Percentiles rank a stretch among this genome's conserved stretches.
phyloP scores from a whole-genome alignment of 1,140 invertebrate species.

The Ceratoteleas bidentatus region DNA sequence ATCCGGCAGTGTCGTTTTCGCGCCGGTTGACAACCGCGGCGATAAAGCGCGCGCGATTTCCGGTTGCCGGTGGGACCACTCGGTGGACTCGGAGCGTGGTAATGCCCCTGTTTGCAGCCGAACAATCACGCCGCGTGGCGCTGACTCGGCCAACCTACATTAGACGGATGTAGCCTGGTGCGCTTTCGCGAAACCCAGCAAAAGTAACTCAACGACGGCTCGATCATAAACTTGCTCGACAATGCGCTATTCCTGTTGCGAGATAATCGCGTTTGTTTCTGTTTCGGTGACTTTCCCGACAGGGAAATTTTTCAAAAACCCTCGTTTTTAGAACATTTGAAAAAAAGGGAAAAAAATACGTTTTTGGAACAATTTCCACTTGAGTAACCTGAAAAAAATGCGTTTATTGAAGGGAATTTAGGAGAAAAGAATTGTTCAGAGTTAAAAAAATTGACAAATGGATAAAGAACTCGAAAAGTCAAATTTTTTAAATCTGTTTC shows the following conservation, averaged over 20 bases:
- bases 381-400: too few relatives aligned
- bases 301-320: too few relatives aligned
- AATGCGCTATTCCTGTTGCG: constrained; percentile 19
- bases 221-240: constrained; percentile 30
- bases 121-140: constrained; percentile 67
- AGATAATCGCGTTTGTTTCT: constrained; percentile 11
- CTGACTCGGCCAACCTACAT: constrained; percentile 68
- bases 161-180: constrained; percentile 65
- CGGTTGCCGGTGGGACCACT: constrained; percentile 27
- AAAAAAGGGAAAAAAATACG: too few relatives aligned
- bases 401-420: too few relatives aligned
- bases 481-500: too few relatives aligned
- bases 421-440: too few relatives aligned
- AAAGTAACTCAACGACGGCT: constrained; percentile 45
- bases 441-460: too few relatives aligned
- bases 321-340: too few relatives aligned
- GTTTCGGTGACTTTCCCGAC: constrained; percentile 6
- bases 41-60: constrained; percentile 54
- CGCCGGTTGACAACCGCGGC: constrained; percentile 15
- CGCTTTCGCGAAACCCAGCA: constrained; percentile 54
- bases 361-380: too few relatives aligned
- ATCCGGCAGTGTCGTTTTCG: constrained; percentile 15
- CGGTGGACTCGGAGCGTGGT: constrained; percentile 56
- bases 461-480: too few relatives aligned
- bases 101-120: constrained; percentile 68